phyloP scores from a whole-genome alignment of 30 jellyfish, hydroid and myxozoan species.

The Chironex yamaguchii region DNA sequence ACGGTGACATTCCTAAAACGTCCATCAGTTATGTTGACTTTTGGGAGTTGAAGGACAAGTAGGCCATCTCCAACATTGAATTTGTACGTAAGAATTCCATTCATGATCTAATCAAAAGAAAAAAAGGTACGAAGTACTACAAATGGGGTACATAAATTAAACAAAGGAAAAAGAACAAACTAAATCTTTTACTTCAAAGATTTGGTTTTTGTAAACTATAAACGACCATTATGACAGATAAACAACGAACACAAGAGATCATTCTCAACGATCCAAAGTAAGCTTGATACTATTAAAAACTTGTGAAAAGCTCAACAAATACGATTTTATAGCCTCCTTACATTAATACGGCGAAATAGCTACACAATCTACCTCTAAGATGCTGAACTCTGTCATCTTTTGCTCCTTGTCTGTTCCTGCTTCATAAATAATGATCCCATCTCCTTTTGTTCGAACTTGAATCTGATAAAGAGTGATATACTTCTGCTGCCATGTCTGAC shows the following conservation, averaged over 20 bases:
- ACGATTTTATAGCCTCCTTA: too few relatives aligned
- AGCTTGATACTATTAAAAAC: background rate
- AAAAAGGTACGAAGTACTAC: background rate
- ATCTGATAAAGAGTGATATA: constrained; percentile 76
- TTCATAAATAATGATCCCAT: constrained; percentile 88
- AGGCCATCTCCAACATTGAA: constrained; percentile 97
- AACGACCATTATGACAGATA: background rate
- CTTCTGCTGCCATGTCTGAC: constrained; percentile 77
- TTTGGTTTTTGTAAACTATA: background rate
- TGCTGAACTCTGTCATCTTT: constrained; percentile 78
- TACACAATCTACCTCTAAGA: constrained; percentile 86
- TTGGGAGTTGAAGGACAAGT: constrained; percentile 61
- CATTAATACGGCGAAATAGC: too few relatives aligned
- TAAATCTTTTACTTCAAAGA: background rate
- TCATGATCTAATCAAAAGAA: constrained; percentile 69
- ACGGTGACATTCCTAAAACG: constrained; percentile 91
- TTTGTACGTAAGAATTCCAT: constrained; percentile 77
- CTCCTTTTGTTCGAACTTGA: constrained; percentile 80
- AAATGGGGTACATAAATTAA: background rate
- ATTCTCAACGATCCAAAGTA: background rate
- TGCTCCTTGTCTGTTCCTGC: constrained; percentile 64
- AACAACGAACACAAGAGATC: background rate
- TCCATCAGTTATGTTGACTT: constrained; percentile 80
- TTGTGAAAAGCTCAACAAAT: too few relatives aligned
- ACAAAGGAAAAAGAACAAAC: background rate